Conservation (phyloP, 2,113 vertebrate genomes). For the Lophotis ruficrista region DNA sequence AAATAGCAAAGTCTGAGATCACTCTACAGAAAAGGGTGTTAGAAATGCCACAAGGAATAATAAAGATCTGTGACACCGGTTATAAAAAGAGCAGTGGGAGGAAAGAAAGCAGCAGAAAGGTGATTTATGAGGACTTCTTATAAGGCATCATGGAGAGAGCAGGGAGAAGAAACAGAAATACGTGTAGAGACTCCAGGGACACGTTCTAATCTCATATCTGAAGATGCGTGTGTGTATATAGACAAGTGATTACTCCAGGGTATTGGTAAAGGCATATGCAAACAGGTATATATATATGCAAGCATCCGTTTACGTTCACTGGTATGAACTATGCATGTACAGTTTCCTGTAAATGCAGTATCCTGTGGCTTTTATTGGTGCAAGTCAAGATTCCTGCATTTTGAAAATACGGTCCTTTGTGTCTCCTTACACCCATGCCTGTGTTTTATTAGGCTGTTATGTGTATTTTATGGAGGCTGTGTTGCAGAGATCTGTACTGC, state of each 20-base stretch:
- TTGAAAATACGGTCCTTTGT: constrained; percentile 16
- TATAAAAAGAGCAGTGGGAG: neutral
- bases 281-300: neutral
- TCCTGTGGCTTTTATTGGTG: neutral
- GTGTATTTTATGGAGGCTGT: neutral
- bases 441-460: neutral
- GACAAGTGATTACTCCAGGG: neutral
- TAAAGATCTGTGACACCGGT: neutral
- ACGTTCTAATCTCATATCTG: neutral
- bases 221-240: neutral
- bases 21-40: neutral
- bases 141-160: neutral
- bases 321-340: neutral
- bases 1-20: constrained; percentile 25
- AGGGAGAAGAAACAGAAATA: neutral
- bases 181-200: neutral
- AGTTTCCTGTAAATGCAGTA: neutral
- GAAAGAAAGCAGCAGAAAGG: neutral
- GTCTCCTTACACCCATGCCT: neutral
- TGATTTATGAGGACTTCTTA: constrained; percentile 24
- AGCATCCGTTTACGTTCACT: neutral
- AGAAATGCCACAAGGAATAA: constrained; percentile 36
- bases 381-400: neutral
- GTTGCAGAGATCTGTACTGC: neutral
- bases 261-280: neutral